phyloP scores from a whole-genome alignment of 1,140 invertebrate genomes.

The Philopotamus ludificatus region DNA sequence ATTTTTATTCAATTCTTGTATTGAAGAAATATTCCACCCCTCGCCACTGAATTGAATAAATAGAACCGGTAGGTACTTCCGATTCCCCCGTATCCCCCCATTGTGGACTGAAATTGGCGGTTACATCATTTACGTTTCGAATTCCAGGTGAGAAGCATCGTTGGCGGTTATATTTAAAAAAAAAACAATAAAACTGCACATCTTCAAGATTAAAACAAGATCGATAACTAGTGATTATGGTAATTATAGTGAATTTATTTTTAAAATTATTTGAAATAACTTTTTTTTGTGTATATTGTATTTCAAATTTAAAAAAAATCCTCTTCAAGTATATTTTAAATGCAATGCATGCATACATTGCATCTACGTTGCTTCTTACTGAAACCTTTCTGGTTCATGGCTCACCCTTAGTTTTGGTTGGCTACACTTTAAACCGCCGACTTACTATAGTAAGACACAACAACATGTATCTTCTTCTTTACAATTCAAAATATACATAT shows the following conservation, averaged over 20 bases:
- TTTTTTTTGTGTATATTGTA: neutral
- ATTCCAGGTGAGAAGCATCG: neutral
- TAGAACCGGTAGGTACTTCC: slow-evolving; percentile 18
- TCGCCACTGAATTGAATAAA: neutral
- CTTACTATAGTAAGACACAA: too few relatives aligned
- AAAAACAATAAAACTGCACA: neutral
- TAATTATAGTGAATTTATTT: too few relatives aligned
- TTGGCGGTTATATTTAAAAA: neutral
- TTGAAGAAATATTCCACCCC: neutral
- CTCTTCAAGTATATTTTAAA: too few relatives aligned
- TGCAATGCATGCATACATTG: neutral
- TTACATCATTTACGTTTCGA: slow-evolving; percentile 11
- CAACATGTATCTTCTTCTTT: too few relatives aligned
- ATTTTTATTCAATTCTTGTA: too few relatives aligned
- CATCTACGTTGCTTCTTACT: neutral
- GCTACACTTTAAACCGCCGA: neutral
- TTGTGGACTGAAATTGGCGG: slow-evolving; percentile 25
- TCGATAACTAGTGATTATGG: neutral
- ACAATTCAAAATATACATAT: too few relatives aligned
- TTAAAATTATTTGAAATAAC: neutral
- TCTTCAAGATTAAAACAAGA: neutral
- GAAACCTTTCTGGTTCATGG: neutral
- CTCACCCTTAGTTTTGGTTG: slow-evolving; percentile 6
- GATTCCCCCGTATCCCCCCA: slow-evolving; percentile 14
- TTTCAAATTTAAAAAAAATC: too few relatives aligned